Conservation (phyloP, 2,113 vertebrate species). For the Nicator chloris region DNA sequence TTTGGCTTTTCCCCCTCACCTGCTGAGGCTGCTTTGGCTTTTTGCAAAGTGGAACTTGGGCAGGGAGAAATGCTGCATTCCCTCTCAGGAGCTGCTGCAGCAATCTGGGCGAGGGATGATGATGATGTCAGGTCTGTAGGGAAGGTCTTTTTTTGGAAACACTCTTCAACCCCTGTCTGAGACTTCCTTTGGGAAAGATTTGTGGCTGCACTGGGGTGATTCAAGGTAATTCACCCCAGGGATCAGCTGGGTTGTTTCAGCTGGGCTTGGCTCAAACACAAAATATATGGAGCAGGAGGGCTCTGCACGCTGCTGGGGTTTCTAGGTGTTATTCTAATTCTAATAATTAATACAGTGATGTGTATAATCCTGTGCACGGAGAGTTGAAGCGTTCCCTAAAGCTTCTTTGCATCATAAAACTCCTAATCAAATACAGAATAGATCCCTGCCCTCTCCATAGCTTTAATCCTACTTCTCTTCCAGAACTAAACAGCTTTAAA, state of each 20-base stretch:
- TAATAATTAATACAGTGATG: slow-evolving; percentile 51
- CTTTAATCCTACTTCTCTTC: slow-evolving; percentile 40
- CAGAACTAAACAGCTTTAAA: slow-evolving; percentile 47
- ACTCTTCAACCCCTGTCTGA: background rate
- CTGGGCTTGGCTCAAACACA: background rate
- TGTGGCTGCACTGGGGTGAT: background rate
- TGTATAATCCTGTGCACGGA: background rate
- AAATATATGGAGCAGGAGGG: background rate
- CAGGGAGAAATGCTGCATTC: background rate
- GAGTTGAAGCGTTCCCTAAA: slow-evolving; percentile 15
- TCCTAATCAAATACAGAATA: slow-evolving; percentile 50
- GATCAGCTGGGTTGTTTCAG: background rate
- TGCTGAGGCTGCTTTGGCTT: background rate
- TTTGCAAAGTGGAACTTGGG: background rate
- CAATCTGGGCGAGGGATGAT: background rate
- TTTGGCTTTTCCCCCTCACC: background rate
- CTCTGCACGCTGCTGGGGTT: background rate
- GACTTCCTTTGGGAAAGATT: background rate
- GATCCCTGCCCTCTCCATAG: slow-evolving; percentile 40
- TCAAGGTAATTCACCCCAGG: background rate
- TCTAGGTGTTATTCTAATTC: background rate
- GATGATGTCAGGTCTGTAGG: background rate
- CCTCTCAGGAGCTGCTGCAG: background rate
- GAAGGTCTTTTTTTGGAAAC: background rate
- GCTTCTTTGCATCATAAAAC: slow-evolving; percentile 56